A percentile compares a stretch with the other conserved stretches of the same genome.
These are phyloP conservation scores for Anoplolepis gracilipes DNA, from an alignment of 1,140 invertebrate species.

Conservation along the genomic window DNA sequence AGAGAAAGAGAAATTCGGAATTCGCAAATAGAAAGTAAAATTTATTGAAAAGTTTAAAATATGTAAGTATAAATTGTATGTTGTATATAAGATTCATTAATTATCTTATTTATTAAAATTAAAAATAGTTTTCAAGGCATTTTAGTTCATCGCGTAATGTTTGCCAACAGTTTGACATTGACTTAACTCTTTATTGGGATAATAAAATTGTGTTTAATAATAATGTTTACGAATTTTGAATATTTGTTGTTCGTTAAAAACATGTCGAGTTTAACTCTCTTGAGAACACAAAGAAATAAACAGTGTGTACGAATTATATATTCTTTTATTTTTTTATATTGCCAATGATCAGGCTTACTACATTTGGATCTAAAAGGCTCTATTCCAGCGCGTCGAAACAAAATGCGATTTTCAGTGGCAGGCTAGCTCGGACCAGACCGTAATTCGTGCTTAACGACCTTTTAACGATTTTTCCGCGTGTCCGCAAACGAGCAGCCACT, in stretches of 20 bases:
- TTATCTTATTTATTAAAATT: background rate
- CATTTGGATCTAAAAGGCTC: background rate
- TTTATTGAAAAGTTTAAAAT: conserved; percentile 15
- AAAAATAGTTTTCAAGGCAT: background rate
- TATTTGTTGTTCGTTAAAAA: background rate
- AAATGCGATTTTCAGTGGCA: conserved; percentile 47
- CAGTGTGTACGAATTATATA: background rate
- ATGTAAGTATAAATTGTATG: background rate
- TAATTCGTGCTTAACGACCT: conserved; percentile 60
- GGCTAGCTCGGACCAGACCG: conserved; percentile 11
- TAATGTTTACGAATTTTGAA: background rate
- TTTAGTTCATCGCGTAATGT: too few relatives aligned
- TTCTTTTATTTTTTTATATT: conserved; percentile 36
- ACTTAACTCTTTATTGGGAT: background rate
- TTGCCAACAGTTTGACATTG: background rate
- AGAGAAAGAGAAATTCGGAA: conserved; percentile 1
- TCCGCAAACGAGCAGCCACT: conserved; percentile 55
- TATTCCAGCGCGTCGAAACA: conserved; percentile 13
- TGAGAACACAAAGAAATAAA: conserved; percentile 18
- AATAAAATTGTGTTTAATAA: background rate
- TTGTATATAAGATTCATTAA: too few relatives aligned
- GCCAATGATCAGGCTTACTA: conserved; percentile 21
- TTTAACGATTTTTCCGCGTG: conserved; percentile 63
- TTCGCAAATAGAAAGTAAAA: too few relatives aligned
- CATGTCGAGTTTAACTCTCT: background rate